Base-by-base conservation (phyloP, 64 coral and sea anemone species). In the Anthopleura sola region DNA sequence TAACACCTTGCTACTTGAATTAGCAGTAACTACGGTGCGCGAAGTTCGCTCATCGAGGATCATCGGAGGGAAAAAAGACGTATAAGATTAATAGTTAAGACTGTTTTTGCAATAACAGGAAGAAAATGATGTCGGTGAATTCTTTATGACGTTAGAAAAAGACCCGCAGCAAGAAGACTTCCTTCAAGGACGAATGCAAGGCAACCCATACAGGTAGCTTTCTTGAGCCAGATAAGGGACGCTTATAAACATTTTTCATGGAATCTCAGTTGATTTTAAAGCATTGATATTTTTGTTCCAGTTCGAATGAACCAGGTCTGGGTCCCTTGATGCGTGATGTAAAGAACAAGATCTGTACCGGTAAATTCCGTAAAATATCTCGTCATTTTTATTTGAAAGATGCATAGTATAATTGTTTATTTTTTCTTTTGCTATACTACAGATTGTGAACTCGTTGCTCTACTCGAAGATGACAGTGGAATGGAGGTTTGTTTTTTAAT, bases 81-180 rank as follows among this genome's bases (percentile, higher is more conserved):
- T 44, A 44, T 7, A 44, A 3, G 57, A 26, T 14, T 34, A 16
- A 71, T 71, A 15, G n/a, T n/a, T 32, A 16, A 10, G 34, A 31
- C 10, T 71, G 23, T 14, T 10, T 32, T 34, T 71, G 12, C 34
- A 31, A 15, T 53, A 1, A 1, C 66, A 98, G 96, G 96, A 98
- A 49, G 96, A 98, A 69, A 98, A 98, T 64, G 96, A 98, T 84
- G 91, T 94, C 44, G 92, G 96, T 48, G 96, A 98, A 81, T 98
- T 98, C 79, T 94, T 98, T 69, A 60, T 98, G 36, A 98, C 84
- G 5, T 74, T 98, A 28, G 96, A 98, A 44, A 98, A 98, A 38
- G 96, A 98, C 36, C 96, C 92, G 10, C 96, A 98, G 76, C 96
- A 98, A 49, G 96, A 98, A 86, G 96, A 98, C 78, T 98, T 98